These are phyloP conservation scores for Leptobrachium leishanense DNA, from an alignment of 2,113 vertebrate species.

Conservation along the genomic window DNA sequence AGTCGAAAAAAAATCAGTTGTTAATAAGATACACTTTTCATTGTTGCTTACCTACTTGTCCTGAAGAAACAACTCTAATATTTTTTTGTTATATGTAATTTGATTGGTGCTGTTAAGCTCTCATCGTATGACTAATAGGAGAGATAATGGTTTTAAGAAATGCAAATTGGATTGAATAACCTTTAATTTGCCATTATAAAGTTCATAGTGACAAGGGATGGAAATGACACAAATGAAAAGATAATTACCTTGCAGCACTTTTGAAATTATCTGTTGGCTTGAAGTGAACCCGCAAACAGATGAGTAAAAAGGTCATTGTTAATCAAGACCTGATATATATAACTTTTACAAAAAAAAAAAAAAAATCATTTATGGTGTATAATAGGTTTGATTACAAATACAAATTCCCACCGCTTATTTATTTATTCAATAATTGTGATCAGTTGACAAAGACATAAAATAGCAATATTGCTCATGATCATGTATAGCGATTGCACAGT, in stretches of 20 bases:
- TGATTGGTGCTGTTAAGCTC: not conserved
- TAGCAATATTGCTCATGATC: not conserved
- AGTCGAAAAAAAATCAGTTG: too few species aligned
- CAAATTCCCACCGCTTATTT: not conserved
- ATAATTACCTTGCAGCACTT: constrained; percentile 41
- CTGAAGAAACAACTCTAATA: not conserved
- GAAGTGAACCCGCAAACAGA: constrained; percentile 23
- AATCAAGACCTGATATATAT: constrained; percentile 14
- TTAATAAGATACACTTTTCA: too few species aligned
- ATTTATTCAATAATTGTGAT: not conserved
- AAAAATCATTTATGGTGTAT: not conserved
- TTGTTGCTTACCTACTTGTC: too few species aligned
- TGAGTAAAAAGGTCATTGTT: constrained; percentile 36
- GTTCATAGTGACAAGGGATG: constrained; percentile 46
- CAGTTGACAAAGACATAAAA: not conserved
- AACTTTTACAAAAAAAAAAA: not conserved
- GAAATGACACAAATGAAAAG: constrained; percentile 43
- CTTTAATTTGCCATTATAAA: constrained; percentile 50
- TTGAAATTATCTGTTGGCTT: constrained; percentile 35
- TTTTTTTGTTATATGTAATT: not conserved
- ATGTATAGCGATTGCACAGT: not conserved
- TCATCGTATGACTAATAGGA: constrained; percentile 44
- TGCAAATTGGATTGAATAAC: constrained; percentile 47
- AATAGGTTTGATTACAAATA: not conserved
- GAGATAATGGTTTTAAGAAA: constrained; percentile 43